Evolutionary conservation across 2,888 invertebrate genomes (phyloP), one percentile per base, ranked within the genome.

Genomic region (Chymomyza amoena): DNA sequence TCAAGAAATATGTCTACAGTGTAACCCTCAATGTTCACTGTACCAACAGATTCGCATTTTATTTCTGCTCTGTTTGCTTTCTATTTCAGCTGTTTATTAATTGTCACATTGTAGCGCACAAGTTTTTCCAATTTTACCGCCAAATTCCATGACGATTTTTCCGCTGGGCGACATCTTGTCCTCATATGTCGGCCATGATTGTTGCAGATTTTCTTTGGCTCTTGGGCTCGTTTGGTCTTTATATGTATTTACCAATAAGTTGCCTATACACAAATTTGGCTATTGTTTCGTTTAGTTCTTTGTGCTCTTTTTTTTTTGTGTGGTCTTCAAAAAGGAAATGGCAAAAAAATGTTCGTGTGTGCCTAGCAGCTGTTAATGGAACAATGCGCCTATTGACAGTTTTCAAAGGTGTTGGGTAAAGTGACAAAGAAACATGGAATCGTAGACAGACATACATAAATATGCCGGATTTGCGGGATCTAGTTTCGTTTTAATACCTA

Each of bases 341-440:
- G 67, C 64, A 65, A 70, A 65, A 25, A 45, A 69, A 61, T 71
- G 67, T 69, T 6, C 6, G 61, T 77, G 64, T 72, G 66, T 52
- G 54, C n/a, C 36, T 32, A 32, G 87, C 87, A 87, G 83, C 83
- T 84, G 83, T 80, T 79, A 78, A 72, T 69, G 77, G 79, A 87
- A 87, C 83, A 84, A 84, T 87, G 68, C 70, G 75, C 83, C 84
- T 87, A 84, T 84, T 84, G 83, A 87, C 87, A 84, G 82, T 84
- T 82, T 68, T 63, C 70, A 68, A 87, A 87, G 80, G 83, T 45
- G 39, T 45, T 6, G 39, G 39, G 13, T 13, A 45, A 45, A 45
- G 39, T 13, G 39, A 45, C 10, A 45, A 45, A 6, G 13, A 45
- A 32, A 7, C 32, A 32, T 32, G 32, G 32, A 32, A 9, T 67